phyloP scores from a whole-genome alignment of 2,797 vertebrate species.

The Sternotherus odoratus region DNA sequence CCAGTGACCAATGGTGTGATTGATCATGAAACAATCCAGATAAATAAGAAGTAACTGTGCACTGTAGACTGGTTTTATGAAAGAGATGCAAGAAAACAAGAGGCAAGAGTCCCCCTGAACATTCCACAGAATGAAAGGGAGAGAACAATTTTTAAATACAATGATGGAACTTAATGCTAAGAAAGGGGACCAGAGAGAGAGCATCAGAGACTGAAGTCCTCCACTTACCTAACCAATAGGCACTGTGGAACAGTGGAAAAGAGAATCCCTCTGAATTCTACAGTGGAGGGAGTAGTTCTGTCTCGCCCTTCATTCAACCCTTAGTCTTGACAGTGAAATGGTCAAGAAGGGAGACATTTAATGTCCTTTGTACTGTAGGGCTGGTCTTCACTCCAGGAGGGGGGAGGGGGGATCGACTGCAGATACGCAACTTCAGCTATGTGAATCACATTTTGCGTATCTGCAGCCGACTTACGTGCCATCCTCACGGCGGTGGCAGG shows the following conservation, averaged over 20 bases:
- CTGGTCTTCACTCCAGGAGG: no score
- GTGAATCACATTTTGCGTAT: no score
- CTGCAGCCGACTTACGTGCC: no score
- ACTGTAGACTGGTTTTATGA: accelerated
- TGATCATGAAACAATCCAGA: background rate
- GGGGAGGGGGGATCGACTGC: no score
- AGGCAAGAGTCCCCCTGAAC: background rate
- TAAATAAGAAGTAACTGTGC: background rate
- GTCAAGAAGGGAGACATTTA: background rate
- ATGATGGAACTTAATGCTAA: background rate
- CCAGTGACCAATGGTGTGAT: accelerated
- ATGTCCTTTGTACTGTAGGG: no score
- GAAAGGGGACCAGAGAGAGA: accelerated
- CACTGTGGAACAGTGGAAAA: background rate
- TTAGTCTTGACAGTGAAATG: background rate
- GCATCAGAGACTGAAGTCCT: background rate
- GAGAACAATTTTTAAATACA: accelerated
- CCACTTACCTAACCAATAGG: background rate
- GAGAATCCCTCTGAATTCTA: accelerated
- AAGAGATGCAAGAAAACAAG: background rate
- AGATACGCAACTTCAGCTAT: no score
- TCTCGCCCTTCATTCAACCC: background rate
- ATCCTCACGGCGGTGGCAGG: no score
- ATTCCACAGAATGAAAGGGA: background rate
- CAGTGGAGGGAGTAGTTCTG: background rate